These are phyloP conservation scores for Pelecanoides urinatrix DNA, from an alignment of 2,113 vertebrate genomes.

Conservation along the genomic window DNA sequence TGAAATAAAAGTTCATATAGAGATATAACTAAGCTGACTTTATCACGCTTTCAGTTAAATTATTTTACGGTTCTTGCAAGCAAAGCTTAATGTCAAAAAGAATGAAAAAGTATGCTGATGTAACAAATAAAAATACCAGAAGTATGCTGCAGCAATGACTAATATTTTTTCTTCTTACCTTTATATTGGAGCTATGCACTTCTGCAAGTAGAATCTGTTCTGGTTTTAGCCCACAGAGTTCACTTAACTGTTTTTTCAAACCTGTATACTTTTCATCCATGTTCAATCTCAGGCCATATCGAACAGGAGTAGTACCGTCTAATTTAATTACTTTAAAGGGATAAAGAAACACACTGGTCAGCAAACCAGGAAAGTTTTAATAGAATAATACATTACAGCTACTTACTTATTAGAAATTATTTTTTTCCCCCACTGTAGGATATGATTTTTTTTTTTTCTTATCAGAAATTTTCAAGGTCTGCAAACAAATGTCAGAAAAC, in stretches of 20 bases:
- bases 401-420: neutral
- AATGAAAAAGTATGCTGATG: neutral
- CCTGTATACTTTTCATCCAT: conserved; percentile 99
- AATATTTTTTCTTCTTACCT: conserved; percentile 69
- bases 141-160: neutral
- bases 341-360: conserved; percentile 4
- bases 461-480: neutral
- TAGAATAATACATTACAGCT: neutral
- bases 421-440: neutral
- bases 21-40: neutral
- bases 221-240: conserved; percentile 91
- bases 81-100: neutral
- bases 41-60: neutral
- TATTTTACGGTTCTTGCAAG: neutral
- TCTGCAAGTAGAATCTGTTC: conserved; percentile 97
- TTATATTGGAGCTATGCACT: conserved; percentile 95
- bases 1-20: accelerated
- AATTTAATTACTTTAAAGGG: conserved; percentile 87
- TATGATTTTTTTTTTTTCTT: neutral
- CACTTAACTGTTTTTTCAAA: conserved; percentile 94
- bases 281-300: conserved; percentile 91
- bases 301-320: conserved; percentile 92
- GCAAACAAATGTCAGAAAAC: neutral
- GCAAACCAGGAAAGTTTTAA: neutral
- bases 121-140: neutral